phyloP scores from a whole-genome alignment of 2,113 vertebrate species.

The Semicossyphus pulcher region DNA sequence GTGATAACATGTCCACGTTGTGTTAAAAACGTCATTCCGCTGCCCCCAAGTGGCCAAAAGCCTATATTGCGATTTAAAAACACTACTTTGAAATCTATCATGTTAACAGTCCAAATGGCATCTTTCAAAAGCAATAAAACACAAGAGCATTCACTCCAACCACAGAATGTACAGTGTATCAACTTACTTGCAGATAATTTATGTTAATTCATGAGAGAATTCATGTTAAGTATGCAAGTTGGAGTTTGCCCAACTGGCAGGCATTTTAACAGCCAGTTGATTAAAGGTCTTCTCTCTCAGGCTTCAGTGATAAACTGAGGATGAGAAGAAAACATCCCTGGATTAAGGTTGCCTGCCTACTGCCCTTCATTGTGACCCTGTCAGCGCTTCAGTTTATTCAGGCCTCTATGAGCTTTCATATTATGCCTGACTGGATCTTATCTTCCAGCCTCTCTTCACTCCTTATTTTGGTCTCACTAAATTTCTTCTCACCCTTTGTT shows the following conservation, averaged over 20 bases:
- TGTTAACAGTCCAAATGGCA: too few species aligned
- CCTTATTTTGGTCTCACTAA: slow-evolving; percentile 26
- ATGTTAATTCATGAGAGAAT: too few species aligned
- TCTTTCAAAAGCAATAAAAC: too few species aligned
- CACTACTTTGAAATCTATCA: neutral
- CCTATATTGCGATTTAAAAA: neutral
- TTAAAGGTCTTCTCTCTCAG: slow-evolving; percentile 24
- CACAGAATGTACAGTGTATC: neutral
- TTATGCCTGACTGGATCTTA: slow-evolving; percentile 30
- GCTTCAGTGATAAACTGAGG: slow-evolving; percentile 40
- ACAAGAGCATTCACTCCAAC: neutral
- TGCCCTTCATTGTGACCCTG: slow-evolving; percentile 43
- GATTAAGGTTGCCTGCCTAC: slow-evolving; percentile 40
- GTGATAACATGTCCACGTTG: neutral
- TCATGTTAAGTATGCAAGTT: neutral
- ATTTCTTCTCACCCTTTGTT: neutral
- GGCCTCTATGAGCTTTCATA: slow-evolving; percentile 34
- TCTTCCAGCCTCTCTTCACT: slow-evolving; percentile 16
- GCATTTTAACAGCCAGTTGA: slow-evolving; percentile 14
- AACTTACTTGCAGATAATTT: too few species aligned
- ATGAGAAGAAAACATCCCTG: slow-evolving; percentile 49
- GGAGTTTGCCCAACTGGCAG: neutral
- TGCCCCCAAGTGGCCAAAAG: neutral
- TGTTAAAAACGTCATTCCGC: neutral
- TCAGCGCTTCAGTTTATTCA: slow-evolving; percentile 38